Evolutionary conservation across 1,140 invertebrate species (phyloP), one percentile per base, ranked within the genome.

Genomic region (Potamilus streckersoni): DNA sequence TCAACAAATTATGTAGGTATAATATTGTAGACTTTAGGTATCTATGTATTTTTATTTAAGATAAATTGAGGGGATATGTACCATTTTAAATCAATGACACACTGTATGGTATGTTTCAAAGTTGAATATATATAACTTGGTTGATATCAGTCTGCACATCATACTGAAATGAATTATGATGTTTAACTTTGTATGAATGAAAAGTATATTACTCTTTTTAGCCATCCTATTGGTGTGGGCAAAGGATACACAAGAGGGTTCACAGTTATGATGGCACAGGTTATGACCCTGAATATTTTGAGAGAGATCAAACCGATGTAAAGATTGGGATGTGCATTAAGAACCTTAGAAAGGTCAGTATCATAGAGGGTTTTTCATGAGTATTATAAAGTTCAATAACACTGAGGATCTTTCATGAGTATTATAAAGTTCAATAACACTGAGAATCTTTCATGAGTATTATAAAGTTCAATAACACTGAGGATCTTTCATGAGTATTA

Each of bases 221-320:
- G 38, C 38, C 38, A 49, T 49, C 38, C 38, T 49, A 49, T 6
- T 49, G 38, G 60, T 71, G 60, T 20, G 49, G 70, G 17, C 5
- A n/a, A 17, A 69, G 38, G 16, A 67, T 27, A n/a, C 23, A 27
- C 27, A 16, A 61, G 17, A 49, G 49, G 17, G 57, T 56, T 67
- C n/a, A 4, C 19, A 62, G n/a, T 11, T 49, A 27, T 31, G 31
- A n/a, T 59, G 60, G 55, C 62, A 73, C 15, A 38, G 75, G 12
- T 1, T 6, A 20, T 61, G 67, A 76, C 27, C 49, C 61, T 16
- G 59, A 71, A 20, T 80, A 85, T 57, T 92, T 92, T 82, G 93
- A 94, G 79, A 72, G 80, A 13, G 92, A 93, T 38, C 92, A 92
- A 12, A 82, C 75, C 11, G 88, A 90, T 77, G 81, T 92, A 11